These are phyloP conservation scores for Porites rus DNA, from an alignment of 92 coral and sea anemone genomes.

Conservation along the genomic window DNA sequence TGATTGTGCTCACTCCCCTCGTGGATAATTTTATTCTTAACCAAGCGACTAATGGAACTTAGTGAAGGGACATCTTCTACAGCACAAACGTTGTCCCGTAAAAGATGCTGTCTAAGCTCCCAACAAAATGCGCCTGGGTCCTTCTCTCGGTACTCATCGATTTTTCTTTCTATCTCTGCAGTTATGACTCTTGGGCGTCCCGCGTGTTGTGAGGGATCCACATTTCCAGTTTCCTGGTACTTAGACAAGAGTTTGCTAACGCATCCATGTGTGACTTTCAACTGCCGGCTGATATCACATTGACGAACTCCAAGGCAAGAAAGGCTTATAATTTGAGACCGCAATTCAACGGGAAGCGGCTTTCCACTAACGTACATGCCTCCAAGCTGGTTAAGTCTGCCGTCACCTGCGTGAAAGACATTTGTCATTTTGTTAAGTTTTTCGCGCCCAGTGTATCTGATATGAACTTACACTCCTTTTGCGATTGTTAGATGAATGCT, in stretches of 20 bases:
- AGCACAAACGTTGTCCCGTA: conserved; percentile 81
- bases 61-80: conserved; percentile 77
- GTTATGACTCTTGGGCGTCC: conserved; percentile 93
- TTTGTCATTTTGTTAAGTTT: neutral
- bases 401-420: conserved; percentile 22
- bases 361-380: conserved; percentile 86
- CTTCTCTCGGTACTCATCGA: conserved; percentile 74
- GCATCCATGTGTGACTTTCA: conserved; percentile 91
- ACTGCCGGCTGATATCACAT: conserved; percentile 91
- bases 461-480: too few relatives aligned
- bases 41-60: conserved; percentile 88
- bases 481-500: too few relatives aligned
- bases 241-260: conserved; percentile 86
- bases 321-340: conserved; percentile 78
- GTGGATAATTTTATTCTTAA: conserved; percentile 73
- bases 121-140: conserved; percentile 93
- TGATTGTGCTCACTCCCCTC: conserved; percentile 20
- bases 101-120: conserved; percentile 83
- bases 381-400: conserved; percentile 89
- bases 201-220: conserved; percentile 80
- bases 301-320: conserved; percentile 89
- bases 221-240: conserved; percentile 84
- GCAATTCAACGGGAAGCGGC: conserved; percentile 81
- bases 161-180: conserved; percentile 78
- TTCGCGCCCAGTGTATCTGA: too few relatives aligned